phyloP scores from a whole-genome alignment of 2,888 invertebrate species.

The Achlya flavicornis region DNA sequence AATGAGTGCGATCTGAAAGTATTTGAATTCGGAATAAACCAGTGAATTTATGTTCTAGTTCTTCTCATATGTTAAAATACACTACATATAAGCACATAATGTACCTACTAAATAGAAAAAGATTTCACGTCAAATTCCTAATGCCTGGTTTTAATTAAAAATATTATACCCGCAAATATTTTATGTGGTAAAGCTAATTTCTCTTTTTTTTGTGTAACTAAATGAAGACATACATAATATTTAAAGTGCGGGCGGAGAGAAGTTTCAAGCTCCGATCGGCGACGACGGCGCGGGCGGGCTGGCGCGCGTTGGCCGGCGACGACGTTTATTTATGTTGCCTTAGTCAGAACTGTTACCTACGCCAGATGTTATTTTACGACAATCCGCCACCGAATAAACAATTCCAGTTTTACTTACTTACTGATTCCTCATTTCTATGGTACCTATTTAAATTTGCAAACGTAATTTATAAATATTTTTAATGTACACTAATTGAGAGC shows the following conservation, averaged over 20 bases:
- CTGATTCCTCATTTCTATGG: constrained; percentile 35
- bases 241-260: not conserved
- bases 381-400: constrained; percentile 69
- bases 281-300: not conserved
- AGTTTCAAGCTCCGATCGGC: constrained; percentile 36
- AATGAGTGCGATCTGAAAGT: too few species aligned
- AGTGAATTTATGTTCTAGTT: too few species aligned
- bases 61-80: too few species aligned
- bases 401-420: constrained; percentile 53
- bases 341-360: constrained; percentile 76
- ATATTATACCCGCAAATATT: not conserved
- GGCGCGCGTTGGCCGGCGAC: constrained; percentile 36
- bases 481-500: not conserved
- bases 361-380: constrained; percentile 81
- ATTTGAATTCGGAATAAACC: too few species aligned
- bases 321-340: constrained; percentile 79
- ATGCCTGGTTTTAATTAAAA: not conserved
- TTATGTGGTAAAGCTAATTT: not conserved
- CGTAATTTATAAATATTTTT: not conserved
- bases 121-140: too few species aligned
- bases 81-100: too few species aligned
- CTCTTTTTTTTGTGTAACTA: not conserved
- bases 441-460: not conserved
- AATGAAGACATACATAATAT: not conserved
- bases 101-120: too few species aligned